Evolutionary conservation across 2,888 invertebrate genomes (phyloP).

Genomic region (Amblyjoppa proteus): DNA sequence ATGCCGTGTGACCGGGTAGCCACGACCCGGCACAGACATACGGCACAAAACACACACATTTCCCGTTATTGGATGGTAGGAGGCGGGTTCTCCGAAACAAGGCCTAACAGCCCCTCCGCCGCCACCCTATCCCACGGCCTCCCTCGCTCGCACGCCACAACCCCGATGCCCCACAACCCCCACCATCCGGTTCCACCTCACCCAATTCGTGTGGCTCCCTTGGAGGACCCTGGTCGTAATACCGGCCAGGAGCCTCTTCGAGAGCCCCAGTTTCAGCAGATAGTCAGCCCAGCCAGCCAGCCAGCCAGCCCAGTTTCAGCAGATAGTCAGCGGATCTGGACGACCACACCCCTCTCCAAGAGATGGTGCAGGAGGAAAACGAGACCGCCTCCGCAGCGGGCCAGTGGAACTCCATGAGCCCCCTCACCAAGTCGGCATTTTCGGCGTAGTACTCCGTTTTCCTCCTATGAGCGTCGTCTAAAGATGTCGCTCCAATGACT

Average conservation of each 20-base stretch:
- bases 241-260: slow-evolving; percentile 38
- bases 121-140: slow-evolving; percentile 1
- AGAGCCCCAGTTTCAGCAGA: background rate
- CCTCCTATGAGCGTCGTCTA: slow-evolving; percentile 29
- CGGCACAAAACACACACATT: background rate
- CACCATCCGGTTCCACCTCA: slow-evolving; percentile 45
- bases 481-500: slow-evolving; percentile 52
- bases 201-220: slow-evolving; percentile 39
- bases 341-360: background rate
- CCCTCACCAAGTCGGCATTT: too few species aligned
- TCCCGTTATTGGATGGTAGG: background rate
- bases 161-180: too few species aligned
- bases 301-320: slow-evolving; percentile 38
- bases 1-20: background rate
- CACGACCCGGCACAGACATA: background rate
- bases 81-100: background rate
- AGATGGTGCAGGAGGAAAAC: too few species aligned
- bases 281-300: too few species aligned
- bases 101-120: background rate
- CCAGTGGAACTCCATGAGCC: too few species aligned
- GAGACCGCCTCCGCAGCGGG: too few species aligned
- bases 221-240: slow-evolving; percentile 59
- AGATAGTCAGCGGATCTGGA: slow-evolving; percentile 54
- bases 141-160: background rate
- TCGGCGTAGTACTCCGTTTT: too few species aligned